Percentiles rank a stretch among this genome's conserved stretches.
phyloP scores from a whole-genome alignment of 2,113 vertebrate genomes.

The Rhineura floridana region DNA sequence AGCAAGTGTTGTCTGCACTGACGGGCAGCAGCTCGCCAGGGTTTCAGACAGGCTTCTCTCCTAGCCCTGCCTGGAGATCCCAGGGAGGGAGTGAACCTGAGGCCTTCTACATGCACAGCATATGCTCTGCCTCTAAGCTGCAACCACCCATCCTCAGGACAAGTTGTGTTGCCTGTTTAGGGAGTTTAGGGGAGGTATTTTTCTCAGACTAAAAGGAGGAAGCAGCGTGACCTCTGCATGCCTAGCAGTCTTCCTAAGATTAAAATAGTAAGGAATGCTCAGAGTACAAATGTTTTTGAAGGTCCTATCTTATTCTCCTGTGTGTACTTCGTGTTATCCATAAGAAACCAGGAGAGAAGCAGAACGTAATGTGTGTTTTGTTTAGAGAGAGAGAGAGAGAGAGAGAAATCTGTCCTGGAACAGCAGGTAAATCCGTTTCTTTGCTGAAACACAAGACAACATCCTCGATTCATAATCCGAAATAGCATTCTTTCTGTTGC shows the following conservation, averaged over 20 bases:
- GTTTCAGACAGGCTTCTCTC: too few relatives aligned
- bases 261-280: background rate
- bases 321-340: background rate
- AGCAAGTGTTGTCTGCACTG: too few relatives aligned
- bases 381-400: background rate
- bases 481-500: background rate
- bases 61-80: too few relatives aligned
- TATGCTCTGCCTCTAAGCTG: too few relatives aligned
- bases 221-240: background rate
- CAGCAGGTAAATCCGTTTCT: background rate
- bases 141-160: background rate
- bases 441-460: background rate
- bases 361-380: background rate
- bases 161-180: background rate
- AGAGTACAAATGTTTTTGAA: background rate
- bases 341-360: background rate
- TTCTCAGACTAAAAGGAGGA: background rate
- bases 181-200: background rate
- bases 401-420: background rate
- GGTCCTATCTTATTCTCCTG: background rate
- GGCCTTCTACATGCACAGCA: too few relatives aligned
- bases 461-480: background rate
- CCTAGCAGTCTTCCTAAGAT: background rate
- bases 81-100: too few relatives aligned
- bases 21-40: too few relatives aligned